Evolutionary conservation across 2,888 invertebrate species (phyloP).

Genomic region (Norana najaformis): DNA sequence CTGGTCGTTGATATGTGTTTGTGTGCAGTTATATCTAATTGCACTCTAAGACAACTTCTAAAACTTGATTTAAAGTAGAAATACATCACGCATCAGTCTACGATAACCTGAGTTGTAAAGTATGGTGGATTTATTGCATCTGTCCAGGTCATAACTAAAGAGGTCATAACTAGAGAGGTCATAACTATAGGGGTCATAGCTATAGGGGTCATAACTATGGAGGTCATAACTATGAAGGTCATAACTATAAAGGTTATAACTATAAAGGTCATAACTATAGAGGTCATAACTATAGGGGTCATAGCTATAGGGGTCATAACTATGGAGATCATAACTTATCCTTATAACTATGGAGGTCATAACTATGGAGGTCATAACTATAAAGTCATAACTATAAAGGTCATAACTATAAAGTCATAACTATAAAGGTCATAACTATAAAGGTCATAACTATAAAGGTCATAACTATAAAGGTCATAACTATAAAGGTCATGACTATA

Average conservation of each 20-base stretch:
- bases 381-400: no score
- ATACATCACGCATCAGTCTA: no score
- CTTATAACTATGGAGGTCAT: no score
- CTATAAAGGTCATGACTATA: no score
- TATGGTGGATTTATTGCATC: neutral
- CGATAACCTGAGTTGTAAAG: no score
- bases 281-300: neutral
- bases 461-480: neutral
- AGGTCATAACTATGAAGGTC: neutral
- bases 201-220: neutral
- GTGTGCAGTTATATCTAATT: no score
- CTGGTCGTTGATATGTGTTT: no score
- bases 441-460: neutral
- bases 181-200: neutral
- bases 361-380: no score
- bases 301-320: neutral
- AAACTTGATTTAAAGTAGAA: no score
- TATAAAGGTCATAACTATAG: neutral
- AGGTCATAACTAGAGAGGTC: neutral
- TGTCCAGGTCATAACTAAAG: neutral
- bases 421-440: neutral
- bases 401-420: no score
- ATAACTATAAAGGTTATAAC: neutral
- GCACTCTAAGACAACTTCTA: no score
- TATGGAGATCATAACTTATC: no score